Conservation (phyloP, 1,140 invertebrate species). For the Cardiocondyla obscurior region DNA sequence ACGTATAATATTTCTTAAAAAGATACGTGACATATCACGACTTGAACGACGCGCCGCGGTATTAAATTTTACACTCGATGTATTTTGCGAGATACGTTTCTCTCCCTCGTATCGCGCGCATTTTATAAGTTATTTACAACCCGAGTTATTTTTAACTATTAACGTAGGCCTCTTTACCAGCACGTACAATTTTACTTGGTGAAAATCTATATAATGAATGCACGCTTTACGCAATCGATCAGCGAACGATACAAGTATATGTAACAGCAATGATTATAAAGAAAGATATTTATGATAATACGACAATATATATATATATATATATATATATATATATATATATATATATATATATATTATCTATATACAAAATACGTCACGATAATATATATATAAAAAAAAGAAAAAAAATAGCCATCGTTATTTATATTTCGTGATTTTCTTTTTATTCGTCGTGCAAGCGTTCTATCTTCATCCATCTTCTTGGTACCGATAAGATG, state of each 20-base stretch:
- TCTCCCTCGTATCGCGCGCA: not conserved
- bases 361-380: too few species aligned
- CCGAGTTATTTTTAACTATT: constrained; percentile 12
- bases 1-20: not conserved
- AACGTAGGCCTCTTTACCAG: not conserved
- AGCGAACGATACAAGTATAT: not conserved
- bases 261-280: not conserved
- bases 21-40: not conserved
- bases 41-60: not conserved
- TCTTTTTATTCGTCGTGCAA: not conserved
- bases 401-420: too few species aligned
- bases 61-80: not conserved
- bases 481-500: not conserved
- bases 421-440: not conserved
- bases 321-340: not conserved
- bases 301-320: not conserved
- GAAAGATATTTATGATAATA: not conserved
- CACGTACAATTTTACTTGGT: not conserved
- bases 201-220: not conserved
- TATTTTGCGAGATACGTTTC: not conserved
- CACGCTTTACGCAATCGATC: not conserved
- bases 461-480: not conserved
- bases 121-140: constrained; percentile 17
- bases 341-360: too few species aligned
- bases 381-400: too few species aligned